Percentiles rank a stretch among this genome's conserved stretches.
These are phyloP conservation scores for Ovis aries DNA, from an alignment of 2,113 vertebrate genomes.

Conservation along the genomic window DNA sequence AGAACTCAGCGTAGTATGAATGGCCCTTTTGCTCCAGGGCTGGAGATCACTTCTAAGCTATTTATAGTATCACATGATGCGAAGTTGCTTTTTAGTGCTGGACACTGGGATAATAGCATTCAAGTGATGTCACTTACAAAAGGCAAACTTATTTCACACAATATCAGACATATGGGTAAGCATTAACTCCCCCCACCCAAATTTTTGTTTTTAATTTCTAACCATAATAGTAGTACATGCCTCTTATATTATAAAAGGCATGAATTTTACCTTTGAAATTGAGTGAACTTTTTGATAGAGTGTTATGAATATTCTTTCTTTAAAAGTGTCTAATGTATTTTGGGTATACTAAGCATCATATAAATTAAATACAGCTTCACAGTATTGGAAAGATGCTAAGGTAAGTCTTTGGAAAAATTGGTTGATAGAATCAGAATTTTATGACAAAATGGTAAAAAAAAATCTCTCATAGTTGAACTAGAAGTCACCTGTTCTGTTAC, in stretches of 20 bases:
- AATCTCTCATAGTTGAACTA: not conserved
- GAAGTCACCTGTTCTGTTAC: not conserved
- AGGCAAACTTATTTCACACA: conserved; percentile 91
- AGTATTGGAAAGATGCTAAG: not conserved
- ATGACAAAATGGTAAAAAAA: not conserved
- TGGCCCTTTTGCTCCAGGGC: conserved; percentile 91
- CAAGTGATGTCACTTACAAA: conserved; percentile 93
- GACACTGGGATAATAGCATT: conserved; percentile 98
- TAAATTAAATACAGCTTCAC: conserved; percentile 30
- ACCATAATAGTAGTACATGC: not conserved
- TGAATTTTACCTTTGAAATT: conserved; percentile 19
- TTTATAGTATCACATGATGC: conserved; percentile 96
- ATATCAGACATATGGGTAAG: conserved; percentile 96
- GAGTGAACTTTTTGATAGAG: not conserved
- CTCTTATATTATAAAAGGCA: not conserved
- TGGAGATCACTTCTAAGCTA: conserved; percentile 87
- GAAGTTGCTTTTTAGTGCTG: conserved; percentile 96
- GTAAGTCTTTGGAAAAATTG: not conserved
- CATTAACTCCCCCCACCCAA: not conserved
- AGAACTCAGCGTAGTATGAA: conserved; percentile 91
- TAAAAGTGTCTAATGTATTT: not conserved
- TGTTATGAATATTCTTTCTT: conserved; percentile 1
- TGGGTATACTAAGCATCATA: not conserved
- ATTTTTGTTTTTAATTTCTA: not conserved
- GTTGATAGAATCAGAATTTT: conserved; percentile 15